These are phyloP conservation scores for Campylorhamphus procurvoides DNA, from an alignment of 2,113 vertebrate species.

Conservation along the genomic window DNA sequence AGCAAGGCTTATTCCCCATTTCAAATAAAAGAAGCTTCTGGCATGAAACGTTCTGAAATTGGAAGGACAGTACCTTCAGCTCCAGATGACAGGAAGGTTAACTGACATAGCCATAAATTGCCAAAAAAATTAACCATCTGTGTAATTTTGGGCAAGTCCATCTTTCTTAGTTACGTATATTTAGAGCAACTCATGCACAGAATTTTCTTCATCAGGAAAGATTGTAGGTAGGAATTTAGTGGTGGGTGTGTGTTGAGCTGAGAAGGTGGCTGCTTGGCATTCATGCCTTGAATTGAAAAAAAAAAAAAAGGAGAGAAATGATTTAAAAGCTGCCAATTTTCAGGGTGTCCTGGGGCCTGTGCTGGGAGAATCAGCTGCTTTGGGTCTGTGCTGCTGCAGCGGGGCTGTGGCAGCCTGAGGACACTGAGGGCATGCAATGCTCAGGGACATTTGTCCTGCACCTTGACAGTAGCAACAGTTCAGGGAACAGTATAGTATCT, in stretches of 20 bases:
- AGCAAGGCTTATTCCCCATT: background rate
- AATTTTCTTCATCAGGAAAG: background rate
- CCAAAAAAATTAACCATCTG: background rate
- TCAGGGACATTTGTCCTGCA: background rate
- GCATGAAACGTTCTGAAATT: background rate
- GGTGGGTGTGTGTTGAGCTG: background rate
- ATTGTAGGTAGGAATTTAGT: background rate
- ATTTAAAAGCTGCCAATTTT: background rate
- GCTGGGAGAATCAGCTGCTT: background rate
- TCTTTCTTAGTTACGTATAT: background rate
- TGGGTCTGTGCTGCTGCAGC: background rate
- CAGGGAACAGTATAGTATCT: background rate
- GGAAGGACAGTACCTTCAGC: background rate
- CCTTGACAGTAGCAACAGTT: background rate
- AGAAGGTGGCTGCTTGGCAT: background rate
- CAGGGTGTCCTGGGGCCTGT: rapidly evolving
- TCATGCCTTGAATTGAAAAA: background rate
- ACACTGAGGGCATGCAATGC: rapidly evolving
- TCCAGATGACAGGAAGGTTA: background rate
- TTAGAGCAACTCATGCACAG: background rate
- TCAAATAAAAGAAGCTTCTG: background rate
- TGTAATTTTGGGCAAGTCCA: background rate
- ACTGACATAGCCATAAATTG: background rate
- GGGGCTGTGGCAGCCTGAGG: background rate
- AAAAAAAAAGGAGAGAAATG: background rate